Evolutionary conservation across 92 coral and sea anemone genomes (phyloP).

Genomic region (Siderastrea siderea): DNA sequence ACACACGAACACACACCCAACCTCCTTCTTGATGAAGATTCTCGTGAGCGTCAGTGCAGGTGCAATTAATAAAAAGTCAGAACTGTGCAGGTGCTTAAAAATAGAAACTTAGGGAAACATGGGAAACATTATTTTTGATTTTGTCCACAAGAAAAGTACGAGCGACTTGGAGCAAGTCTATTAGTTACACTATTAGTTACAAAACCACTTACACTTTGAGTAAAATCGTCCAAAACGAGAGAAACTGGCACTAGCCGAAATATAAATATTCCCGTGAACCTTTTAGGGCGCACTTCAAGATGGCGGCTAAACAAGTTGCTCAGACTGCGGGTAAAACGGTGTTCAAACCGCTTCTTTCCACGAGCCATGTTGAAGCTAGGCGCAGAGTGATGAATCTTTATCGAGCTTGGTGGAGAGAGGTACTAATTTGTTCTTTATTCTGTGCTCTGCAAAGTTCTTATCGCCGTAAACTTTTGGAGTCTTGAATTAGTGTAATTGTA

Average conservation of each 20-base stretch:
- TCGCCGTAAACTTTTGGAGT: background rate
- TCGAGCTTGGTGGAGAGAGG: slow-evolving; percentile 99
- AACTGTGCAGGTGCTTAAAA: too few species aligned
- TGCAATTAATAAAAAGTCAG: too few species aligned
- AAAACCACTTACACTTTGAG: too few species aligned
- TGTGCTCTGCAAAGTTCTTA: background rate
- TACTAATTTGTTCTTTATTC: slow-evolving; percentile 28
- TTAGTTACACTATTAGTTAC: too few species aligned
- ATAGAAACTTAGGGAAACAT: too few species aligned
- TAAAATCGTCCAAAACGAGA: background rate
- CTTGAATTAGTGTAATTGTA: too few species aligned
- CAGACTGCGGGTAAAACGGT: slow-evolving; percentile 85
- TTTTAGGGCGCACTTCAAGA: slow-evolving; percentile 67
- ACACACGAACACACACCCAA: too few species aligned
- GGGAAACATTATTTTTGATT: too few species aligned
- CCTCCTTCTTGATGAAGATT: too few species aligned
- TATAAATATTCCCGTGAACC: slow-evolving; percentile 17
- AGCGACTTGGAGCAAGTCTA: too few species aligned
- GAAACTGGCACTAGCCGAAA: slow-evolving; percentile 17
- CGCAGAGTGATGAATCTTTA: slow-evolving; percentile 94
- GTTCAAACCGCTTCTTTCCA: slow-evolving; percentile 98
- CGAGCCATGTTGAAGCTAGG: slow-evolving; percentile 97
- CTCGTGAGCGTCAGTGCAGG: too few species aligned
- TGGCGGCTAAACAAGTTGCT: slow-evolving; percentile 95
- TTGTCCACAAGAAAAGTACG: too few species aligned